phyloP scores from a whole-genome alignment of 1,140 invertebrate genomes.

The Epicauta chinensis region DNA sequence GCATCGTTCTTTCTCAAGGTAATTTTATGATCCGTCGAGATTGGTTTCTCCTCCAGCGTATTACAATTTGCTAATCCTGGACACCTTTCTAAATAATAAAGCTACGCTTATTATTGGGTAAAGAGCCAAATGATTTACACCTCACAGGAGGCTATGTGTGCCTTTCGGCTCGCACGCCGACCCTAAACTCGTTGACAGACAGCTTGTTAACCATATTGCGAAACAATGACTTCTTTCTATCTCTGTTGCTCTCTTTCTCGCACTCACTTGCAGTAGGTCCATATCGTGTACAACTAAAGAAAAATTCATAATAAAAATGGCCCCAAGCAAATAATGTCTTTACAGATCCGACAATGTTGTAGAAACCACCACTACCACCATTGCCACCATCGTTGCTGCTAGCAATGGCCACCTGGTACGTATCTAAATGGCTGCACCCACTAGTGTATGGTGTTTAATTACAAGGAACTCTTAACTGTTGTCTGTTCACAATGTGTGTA shows the following conservation, averaged over 20 bases:
- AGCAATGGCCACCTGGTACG: conserved; percentile 4
- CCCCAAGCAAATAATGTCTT: too few relatives aligned
- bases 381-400: background rate
- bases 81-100: conserved; percentile 10
- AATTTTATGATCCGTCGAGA: background rate
- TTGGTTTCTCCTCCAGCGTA: background rate
- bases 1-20: background rate
- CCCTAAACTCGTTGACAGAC: conserved; percentile 17
- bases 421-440: conserved; percentile 7
- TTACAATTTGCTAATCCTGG: conserved; percentile 13
- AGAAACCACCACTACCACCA: background rate
- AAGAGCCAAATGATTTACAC: conserved; percentile 14
- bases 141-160: background rate
- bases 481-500: conserved; percentile 8
- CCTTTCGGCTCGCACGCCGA: background rate
- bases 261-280: too few relatives aligned
- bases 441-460: conserved; percentile 7
- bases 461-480: conserved; percentile 10
- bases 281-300: too few relatives aligned
- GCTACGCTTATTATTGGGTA: background rate
- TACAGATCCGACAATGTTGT: background rate
- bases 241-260: background rate
- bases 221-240: conserved; percentile 21
- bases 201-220: conserved; percentile 19
- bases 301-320: too few relatives aligned